Base-by-base conservation (phyloP, 2,113 vertebrate genomes). In the Furnarius figulus region DNA sequence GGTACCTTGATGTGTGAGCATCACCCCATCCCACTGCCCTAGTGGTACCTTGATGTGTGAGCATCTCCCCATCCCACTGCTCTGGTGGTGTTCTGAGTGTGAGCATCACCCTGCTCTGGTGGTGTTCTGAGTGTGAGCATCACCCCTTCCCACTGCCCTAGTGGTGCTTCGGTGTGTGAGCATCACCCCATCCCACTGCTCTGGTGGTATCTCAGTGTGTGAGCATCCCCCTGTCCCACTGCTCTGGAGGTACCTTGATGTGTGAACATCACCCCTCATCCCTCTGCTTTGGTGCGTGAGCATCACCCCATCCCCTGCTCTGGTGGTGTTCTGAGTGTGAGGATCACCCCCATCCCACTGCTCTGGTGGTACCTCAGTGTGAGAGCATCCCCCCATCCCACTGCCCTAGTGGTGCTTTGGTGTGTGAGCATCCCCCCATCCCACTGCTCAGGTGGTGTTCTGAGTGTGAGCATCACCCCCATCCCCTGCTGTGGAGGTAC, bases 21-120 rank as follows among this genome's bases (percentile, higher is more conserved):
- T 59, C 70, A 10, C 31, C 40, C 37, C 16, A 8, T 15, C 15
- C 27, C 9, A 27, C 50, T 28, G 9, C 46, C 5, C 27, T 52
- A 8, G 27, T 52, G 50, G 49, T 50, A 42, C 40, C 24, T 27
- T 13, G n/a, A 9, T 14, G 18, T 31, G 44, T 49, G 35, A 55
- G 33, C 77, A 67, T 67, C 77, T 23, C 37, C 24, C 35, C 2
- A 52, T 52, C 23, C 22, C 5, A 31, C 28, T 53, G 28, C 68
- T 23, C 17, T 27, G 17, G 7, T 5, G 3, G 18, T 46, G 44
- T 1, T 22, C 1, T 4, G 14, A 15, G 30, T 44, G 47, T 21
- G 67, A 73, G 21, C 58, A 63, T 73, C 58, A 27, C 5, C 27
- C 37, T n/a, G 14, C 33, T 22, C 8, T 27, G 33, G 28, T 65